Percentiles rank a stretch among this genome's conserved stretches.
Evolutionary conservation across 2,113 vertebrate genomes (phyloP).

Genomic region (Sander vitreus): DNA sequence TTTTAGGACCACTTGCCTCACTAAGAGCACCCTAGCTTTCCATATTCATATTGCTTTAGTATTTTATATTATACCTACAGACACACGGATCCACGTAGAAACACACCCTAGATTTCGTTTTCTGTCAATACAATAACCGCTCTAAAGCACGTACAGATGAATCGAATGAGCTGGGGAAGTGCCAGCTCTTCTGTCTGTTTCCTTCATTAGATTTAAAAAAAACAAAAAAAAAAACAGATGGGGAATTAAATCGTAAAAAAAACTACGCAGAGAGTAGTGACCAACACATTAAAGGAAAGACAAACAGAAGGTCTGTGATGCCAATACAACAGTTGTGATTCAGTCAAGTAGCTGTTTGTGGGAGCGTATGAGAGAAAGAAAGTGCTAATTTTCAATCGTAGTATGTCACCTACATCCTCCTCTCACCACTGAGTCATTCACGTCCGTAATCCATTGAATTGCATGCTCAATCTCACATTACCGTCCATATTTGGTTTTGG

Average conservation of each 20-base stretch:
- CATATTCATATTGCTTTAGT: neutral
- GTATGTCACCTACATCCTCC: slow-evolving; percentile 51
- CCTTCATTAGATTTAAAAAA: neutral
- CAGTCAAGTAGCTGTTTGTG: slow-evolving; percentile 15
- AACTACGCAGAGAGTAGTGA: neutral
- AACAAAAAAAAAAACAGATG: slow-evolving; percentile 33
- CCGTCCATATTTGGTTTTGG: slow-evolving; percentile 44
- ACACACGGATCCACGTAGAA: neutral
- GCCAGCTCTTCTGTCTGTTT: slow-evolving; percentile 1
- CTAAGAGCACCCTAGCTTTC: neutral
- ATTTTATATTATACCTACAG: neutral
- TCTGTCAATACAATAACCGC: neutral
- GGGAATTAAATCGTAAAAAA: slow-evolving; percentile 11
- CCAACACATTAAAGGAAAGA: slow-evolving; percentile 21
- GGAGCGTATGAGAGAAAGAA: slow-evolving; percentile 28
- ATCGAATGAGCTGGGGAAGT: slow-evolving; percentile 1
- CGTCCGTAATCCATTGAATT: slow-evolving; percentile 65
- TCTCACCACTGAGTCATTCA: slow-evolving; percentile 61
- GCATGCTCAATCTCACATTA: slow-evolving; percentile 73
- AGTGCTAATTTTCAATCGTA: slow-evolving; percentile 32
- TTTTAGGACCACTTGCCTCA: slow-evolving; percentile 6
- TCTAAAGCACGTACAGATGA: slow-evolving; percentile 10
- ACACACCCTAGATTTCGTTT: neutral
- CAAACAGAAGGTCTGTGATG: slow-evolving; percentile 20
- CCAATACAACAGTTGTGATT: slow-evolving; percentile 34